A percentile compares a stretch with the other conserved stretches of the same genome.
Evolutionary conservation across 2,797 vertebrate genomes (phyloP).

Genomic region (Chloroceryle inda): DNA sequence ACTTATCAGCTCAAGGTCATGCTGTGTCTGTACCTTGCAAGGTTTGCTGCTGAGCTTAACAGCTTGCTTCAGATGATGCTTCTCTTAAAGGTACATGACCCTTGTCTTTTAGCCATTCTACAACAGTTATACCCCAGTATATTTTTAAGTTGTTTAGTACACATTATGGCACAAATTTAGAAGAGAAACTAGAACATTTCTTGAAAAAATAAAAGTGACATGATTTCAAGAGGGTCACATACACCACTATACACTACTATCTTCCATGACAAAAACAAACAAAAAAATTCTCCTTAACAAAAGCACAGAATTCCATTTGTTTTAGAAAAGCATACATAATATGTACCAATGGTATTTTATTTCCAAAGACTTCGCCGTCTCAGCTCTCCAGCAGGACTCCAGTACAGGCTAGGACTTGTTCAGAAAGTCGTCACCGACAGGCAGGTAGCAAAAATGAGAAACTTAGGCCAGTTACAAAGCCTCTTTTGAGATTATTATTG

Average conservation of each 20-base stretch:
- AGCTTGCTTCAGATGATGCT: too few species aligned
- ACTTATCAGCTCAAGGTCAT: too few species aligned
- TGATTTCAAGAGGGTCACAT: not conserved
- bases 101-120: too few species aligned
- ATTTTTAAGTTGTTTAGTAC: not conserved
- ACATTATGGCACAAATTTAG: not conserved
- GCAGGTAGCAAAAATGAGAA: not conserved
- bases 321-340: conserved; percentile 12
- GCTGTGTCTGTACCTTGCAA: too few species aligned
- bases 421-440: not conserved
- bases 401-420: not conserved
- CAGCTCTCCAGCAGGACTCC: not conserved
- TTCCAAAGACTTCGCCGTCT: not conserved
- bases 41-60: too few species aligned
- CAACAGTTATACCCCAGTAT: not conserved
- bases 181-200: not conserved
- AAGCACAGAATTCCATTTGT: not conserved
- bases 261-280: not conserved
- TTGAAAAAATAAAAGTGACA: not conserved
- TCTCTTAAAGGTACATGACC: too few species aligned
- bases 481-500: not conserved
- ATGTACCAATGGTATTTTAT: too few species aligned
- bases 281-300: not conserved
- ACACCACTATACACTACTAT: not conserved
- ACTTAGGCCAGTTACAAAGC: not conserved